Evolutionary conservation across 2,113 vertebrate species (phyloP), one percentile per base, ranked within the genome.

Genomic region (Alligator mississippiensis): DNA sequence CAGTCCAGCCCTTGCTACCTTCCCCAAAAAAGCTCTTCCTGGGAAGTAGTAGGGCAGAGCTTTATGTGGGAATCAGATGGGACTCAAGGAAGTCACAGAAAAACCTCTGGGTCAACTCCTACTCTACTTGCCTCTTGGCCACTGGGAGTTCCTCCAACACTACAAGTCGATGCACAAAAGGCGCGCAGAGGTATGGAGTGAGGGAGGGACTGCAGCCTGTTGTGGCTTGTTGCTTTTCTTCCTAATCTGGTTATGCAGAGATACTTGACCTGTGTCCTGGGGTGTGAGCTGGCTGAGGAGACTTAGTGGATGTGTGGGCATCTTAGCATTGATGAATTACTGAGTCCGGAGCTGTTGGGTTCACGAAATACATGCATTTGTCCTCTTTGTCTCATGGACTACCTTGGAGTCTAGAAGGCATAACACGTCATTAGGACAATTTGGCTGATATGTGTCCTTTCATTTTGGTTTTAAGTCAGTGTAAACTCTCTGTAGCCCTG

Each of bases 391-490:
- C 89, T 77, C 92, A 64, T 82, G 94, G 90, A 88, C 80, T 91
- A 77, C 34, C 64, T 95, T 94, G 11, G 15, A 82, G 92, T 91
- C 88, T 80, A 91, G 88, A 93, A 90, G 87, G 92, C 95, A 96
- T 96, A 84, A 92, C 85, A 64, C 94, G 84, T 75, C 77, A 96
- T 95, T 93, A 94, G 93, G 91, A 90, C 94, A 3, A 1, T 72
- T 76, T 94, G 80, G 85, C 66, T 82, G 93, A 92, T 95, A 96
- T 97, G 90, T 94, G 92, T 85, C 93, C 54, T 3, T 83, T 85
- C 93, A 38, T 38, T 38, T 38, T 38, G 96, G 89, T 95, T 96
- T 94, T 92, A 95, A 88, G 93, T 84, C 94, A 88, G 93, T 94
- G 92, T 88, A 88, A 93, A 70, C 62, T 96, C 86, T 90, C 80